Evolutionary conservation across 2,888 invertebrate genomes (phyloP).

Genomic region (Zaprionus obscuricornis): DNA sequence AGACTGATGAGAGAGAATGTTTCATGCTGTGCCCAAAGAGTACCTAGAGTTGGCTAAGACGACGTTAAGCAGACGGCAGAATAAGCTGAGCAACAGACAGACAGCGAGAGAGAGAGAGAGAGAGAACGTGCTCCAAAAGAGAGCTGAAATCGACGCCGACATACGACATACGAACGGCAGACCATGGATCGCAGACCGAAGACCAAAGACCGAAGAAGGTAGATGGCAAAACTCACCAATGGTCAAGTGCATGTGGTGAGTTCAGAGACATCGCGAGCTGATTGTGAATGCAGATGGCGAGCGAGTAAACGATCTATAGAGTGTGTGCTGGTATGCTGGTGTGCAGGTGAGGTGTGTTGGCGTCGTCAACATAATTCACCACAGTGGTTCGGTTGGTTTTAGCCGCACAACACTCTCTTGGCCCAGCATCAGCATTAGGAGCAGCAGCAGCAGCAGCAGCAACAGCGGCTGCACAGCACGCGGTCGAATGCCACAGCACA

Average conservation of each 20-base stretch:
- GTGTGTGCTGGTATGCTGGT: background rate
- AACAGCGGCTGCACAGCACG: slow-evolving; percentile 46
- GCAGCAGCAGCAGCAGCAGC: too few relatives aligned
- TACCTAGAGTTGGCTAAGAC: too few relatives aligned
- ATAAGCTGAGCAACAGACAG: slow-evolving; percentile 15
- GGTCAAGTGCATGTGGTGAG: slow-evolving; percentile 65
- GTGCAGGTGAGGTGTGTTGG: slow-evolving; percentile 47
- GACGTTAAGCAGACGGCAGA: too few relatives aligned
- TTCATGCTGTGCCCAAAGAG: slow-evolving; percentile 27
- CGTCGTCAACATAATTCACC: slow-evolving; percentile 47
- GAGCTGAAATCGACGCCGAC: too few relatives aligned
- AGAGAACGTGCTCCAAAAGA: slow-evolving; percentile 3
- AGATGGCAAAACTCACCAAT: slow-evolving; percentile 73
- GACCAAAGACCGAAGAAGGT: too few relatives aligned
- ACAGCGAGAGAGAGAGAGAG: too few relatives aligned
- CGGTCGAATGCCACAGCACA: slow-evolving; percentile 55
- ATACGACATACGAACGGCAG: too few relatives aligned
- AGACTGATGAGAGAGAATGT: slow-evolving; percentile 70
- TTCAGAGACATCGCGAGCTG: slow-evolving; percentile 6
- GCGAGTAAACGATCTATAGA: background rate
- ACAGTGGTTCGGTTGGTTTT: slow-evolving; percentile 71
- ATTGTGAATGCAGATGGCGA: slow-evolving; percentile 15
- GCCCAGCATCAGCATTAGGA: slow-evolving; percentile 17
- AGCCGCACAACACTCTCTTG: slow-evolving; percentile 1
- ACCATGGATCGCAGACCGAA: too few relatives aligned